Evolutionary conservation across 2,888 invertebrate species (phyloP), one percentile per base, ranked within the genome.

Genomic region (Drosophila infuscata): DNA sequence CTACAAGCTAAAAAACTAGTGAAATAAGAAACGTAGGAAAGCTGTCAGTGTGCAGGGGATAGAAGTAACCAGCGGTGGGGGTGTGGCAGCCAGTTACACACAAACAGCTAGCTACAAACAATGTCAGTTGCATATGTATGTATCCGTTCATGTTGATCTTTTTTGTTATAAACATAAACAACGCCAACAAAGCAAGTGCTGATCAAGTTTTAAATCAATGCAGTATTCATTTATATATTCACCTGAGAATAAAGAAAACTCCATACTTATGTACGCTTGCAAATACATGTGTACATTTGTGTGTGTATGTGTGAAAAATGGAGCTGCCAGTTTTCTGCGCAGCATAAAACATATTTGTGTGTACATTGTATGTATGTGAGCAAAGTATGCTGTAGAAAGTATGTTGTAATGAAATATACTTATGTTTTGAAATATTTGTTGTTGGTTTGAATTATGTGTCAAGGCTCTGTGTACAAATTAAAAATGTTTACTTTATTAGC

Each of bases 1-100:
- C 25, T 12, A 54, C 56, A 43, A 48, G 36, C n/a, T 41, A n/a
- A 53, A 46, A 76, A 51, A 58, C 41, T 51, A 35, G 43, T 43
- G 41, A 43, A n/a, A 65, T 43, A 49, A 57, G 54, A 70, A 65
- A 67, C 62, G 33, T 30, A 68, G 53, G 68, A 76, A 72, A 76
- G 71, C 49, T 69, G 38, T 15, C 20, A 17, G 4, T 32, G 29
- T 35, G 53, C 53, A 64, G 52, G 56, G n/a, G 57, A 30, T 35
- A 51, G 68, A 73, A 69, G 56, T 33, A 20, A 51, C 35, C 43
- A 70, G 79, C 65, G 81, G 79, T 63, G 81, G 81, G 79, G 75
- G 79, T 77, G 83, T 75, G 81, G 72, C 84, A 73, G 81, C 69
- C 82, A 73, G 25, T 54, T 64, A 35, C 53, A 69, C 59, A 65